Evolutionary conservation across 2,797 vertebrate species (phyloP), one percentile per base, ranked within the genome.

Genomic region (Hippopotamyrus pictus): DNA sequence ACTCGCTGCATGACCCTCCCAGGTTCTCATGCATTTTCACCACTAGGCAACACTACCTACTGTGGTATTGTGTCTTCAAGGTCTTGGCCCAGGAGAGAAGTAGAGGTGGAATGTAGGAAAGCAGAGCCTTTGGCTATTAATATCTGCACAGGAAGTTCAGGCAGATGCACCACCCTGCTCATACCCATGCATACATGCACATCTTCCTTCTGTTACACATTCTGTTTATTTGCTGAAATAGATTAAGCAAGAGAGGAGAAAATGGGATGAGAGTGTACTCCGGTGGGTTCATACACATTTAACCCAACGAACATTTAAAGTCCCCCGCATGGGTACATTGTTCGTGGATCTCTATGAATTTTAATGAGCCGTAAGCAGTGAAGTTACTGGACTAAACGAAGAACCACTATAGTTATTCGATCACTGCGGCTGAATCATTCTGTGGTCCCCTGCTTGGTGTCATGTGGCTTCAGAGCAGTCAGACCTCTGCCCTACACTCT

Each of bases 301-400:
- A 79, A n/a, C 73, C 14, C 37, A 79, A 41, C 7, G 17, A 44
- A 79, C 73, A 44, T 79, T 79, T 44, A 79, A 19, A 5, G 6
- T 79, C 73, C 33, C 14, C 73, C 17, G 0, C 9, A 51, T 51
- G 22, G 83, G 6, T 46, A 89, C 88, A 46, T 25, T 79, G 51
- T 33, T 79, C 6, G 54, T 83, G 88, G 48, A 89, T 62, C 76
- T 84, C 82, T 53, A 84, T 89, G 51, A 89, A 89, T 89, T 89
- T 83, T 76, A 83, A 89, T 89, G 69, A 89, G 73, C 54, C 37
- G 2, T 54, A 84, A 83, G n/a, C 51, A 59, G 88, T 83, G 76
- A 79, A 82, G 48, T 76, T 69, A 22, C 83, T 51, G 83, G 12
- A 50, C 83, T 51, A 22, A 14, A 22, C 0, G 48, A 85, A 6